Percentiles rank a stretch among this genome's conserved stretches.
Conservation (phyloP, 2,888 invertebrate species). For the Acanthoscelides obtectus region DNA sequence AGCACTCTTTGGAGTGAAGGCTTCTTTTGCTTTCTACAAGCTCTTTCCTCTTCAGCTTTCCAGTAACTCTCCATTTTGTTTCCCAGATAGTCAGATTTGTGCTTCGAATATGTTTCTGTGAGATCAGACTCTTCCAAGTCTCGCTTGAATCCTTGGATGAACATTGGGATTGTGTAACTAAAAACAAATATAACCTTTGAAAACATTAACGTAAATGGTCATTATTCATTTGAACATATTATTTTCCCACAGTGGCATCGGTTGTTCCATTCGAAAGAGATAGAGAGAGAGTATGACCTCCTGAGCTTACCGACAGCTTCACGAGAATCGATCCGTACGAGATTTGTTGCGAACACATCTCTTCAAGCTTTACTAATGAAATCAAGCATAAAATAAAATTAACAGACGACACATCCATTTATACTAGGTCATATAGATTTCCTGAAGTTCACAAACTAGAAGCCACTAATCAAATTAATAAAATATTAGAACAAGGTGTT, state of each 20-base stretch:
- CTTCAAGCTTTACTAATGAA: not conserved
- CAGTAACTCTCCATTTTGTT: slow-evolving; percentile 59
- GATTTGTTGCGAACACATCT: no score
- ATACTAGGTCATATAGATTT: slow-evolving; percentile 5
- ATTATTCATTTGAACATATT: no score
- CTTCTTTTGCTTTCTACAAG: slow-evolving; percentile 40
- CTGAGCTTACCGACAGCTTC: no score
- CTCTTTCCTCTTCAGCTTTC: slow-evolving; percentile 54
- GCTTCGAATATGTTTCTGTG: slow-evolving; percentile 62
- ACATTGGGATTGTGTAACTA: slow-evolving; percentile 68
- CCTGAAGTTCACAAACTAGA: slow-evolving; percentile 5
- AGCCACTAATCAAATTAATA: slow-evolving; percentile 4
- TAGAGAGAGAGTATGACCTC: no score
- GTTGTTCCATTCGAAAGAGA: no score
- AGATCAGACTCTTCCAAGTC: slow-evolving; percentile 65
- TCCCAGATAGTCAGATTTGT: slow-evolving; percentile 62
- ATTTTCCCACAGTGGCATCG: no score
- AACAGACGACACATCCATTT: slow-evolving; percentile 3
- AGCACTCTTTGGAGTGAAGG: slow-evolving; percentile 61
- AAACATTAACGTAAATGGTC: no score
- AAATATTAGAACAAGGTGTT: slow-evolving; percentile 4
- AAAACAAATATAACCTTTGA: slow-evolving; percentile 22
- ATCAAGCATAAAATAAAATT: slow-evolving; percentile 1
- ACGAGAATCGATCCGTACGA: no score
- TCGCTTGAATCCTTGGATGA: slow-evolving; percentile 61